phyloP scores from a whole-genome alignment of 2,888 invertebrate genomes.

The Neria commutata region DNA sequence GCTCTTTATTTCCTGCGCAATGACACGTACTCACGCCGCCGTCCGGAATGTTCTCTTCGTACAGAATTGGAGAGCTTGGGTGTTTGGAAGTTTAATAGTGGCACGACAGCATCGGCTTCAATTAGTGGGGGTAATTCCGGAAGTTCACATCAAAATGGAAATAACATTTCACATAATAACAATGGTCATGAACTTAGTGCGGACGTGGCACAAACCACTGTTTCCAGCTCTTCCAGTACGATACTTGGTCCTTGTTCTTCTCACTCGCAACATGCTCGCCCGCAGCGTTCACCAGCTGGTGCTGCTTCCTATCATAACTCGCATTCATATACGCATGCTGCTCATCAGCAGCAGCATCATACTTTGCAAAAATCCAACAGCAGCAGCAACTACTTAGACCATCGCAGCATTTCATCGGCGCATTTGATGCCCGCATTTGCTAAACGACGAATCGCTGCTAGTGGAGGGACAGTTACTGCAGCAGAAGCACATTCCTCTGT shows the following conservation, averaged over 20 bases:
- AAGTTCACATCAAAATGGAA: constrained; percentile 23
- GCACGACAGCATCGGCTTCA: constrained; percentile 10
- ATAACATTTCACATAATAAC: not conserved
- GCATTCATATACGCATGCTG: too few species aligned
- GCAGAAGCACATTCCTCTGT: too few species aligned
- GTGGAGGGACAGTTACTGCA: constrained; percentile 11
- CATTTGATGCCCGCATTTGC: constrained; percentile 61
- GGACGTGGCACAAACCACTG: too few species aligned
- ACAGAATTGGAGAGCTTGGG: constrained; percentile 48
- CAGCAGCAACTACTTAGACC: constrained; percentile 56
- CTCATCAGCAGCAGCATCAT: constrained; percentile 12
- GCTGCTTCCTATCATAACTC: not conserved
- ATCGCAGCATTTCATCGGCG: constrained; percentile 58
- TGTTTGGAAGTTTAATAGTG: constrained; percentile 64
- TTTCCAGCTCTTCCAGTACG: too few species aligned
- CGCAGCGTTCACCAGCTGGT: not conserved
- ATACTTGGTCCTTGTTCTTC: not conserved
- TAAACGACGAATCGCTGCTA: constrained; percentile 48
- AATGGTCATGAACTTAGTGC: too few species aligned
- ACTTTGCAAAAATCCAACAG: constrained; percentile 38
- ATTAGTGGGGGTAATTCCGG: constrained; percentile 21
- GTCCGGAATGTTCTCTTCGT: constrained; percentile 73
- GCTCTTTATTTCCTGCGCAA: constrained; percentile 75
- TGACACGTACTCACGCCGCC: constrained; percentile 72
- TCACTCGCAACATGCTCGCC: not conserved